Base-by-base conservation (phyloP, 2,888 invertebrate species). In the Caradrina clavipalpis region DNA sequence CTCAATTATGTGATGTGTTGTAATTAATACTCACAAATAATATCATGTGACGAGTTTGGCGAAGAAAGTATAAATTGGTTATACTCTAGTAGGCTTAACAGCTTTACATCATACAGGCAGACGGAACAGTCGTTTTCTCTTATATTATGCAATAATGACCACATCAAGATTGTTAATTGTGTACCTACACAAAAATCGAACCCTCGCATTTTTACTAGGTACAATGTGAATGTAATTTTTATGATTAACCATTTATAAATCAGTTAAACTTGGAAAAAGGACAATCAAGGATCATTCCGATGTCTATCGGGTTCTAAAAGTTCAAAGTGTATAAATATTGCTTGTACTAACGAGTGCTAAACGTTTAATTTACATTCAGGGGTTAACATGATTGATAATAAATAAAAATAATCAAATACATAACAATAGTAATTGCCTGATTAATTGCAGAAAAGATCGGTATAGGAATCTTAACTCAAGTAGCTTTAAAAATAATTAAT, bases 31-130 rank as follows among this genome's bases (percentile, higher is more conserved):
- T 59, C 22, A 59, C 55, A 73, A 70, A 57, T 68, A 68, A 57
- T 68, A 68, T 57, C 61, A 67, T 65, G 60, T 62, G 60, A 58
- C 76, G 58, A 66, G 65, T 80, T 81, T 61, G 66, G 47, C 60
- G 57, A 72, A 71, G 69, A 82, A 80, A 78, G 64, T 76, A 72
- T 56, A 72, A 80, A 78, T 76, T 76, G 76, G 82, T 67, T 76
- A 80, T 72, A 82, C 56, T 75, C 76, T 69, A 78, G 57, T 71
- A 78, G 66, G 67, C 61, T 78, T 73, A 69, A 72, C 57, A 75
- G 69, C 58, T 82, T 81, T 83, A 78, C 81, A 71, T 81, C 68
- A 82, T 59, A 61, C 35, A 59, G 53, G 50, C 53, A 69, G 61
- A 47, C 80, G 73, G 69, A 68, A 77, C 53, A 54, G 68, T 53